Conservation (phyloP, 2,888 invertebrate species). For the Tenthredo mesomela region DNA sequence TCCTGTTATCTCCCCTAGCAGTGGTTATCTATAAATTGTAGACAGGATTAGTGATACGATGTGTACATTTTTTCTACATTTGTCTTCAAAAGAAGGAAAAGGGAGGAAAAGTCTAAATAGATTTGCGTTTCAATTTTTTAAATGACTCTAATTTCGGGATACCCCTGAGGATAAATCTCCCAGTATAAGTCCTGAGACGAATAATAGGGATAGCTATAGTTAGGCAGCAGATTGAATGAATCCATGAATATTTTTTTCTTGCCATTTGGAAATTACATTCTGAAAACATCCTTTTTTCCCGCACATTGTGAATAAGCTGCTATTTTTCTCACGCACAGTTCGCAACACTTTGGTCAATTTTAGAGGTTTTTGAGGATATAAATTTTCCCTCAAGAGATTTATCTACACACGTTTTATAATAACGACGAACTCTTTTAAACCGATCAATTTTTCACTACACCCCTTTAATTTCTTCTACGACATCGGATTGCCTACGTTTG, state of each 20-base stretch:
- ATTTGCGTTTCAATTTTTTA: not conserved
- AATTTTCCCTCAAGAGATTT: not conserved
- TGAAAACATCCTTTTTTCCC: not conserved
- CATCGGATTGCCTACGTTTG: not conserved
- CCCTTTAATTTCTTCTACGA: not conserved
- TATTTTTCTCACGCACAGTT: not conserved
- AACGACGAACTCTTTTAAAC: not conserved
- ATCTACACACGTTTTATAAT: not conserved
- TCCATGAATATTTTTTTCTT: not conserved
- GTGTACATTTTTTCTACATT: not conserved
- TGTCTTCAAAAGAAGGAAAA: not conserved
- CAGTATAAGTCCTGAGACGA: not conserved
- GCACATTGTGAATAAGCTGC: not conserved
- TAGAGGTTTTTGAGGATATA: not conserved
- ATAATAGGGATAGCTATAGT: not conserved
- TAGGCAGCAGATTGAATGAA: slow-evolving; percentile 19
- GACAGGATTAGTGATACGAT: not conserved
- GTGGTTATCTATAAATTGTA: not conserved
- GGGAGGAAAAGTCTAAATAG: not conserved
- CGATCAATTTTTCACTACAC: not conserved
- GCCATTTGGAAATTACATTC: slow-evolving; percentile 29
- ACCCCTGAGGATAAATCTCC: not conserved
- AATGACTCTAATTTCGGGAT: not conserved
- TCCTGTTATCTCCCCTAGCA: slow-evolving; percentile 28
- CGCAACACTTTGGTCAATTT: not conserved